Conservation (phyloP, 2,113 vertebrate species). For the Mormoops blainvillei region DNA sequence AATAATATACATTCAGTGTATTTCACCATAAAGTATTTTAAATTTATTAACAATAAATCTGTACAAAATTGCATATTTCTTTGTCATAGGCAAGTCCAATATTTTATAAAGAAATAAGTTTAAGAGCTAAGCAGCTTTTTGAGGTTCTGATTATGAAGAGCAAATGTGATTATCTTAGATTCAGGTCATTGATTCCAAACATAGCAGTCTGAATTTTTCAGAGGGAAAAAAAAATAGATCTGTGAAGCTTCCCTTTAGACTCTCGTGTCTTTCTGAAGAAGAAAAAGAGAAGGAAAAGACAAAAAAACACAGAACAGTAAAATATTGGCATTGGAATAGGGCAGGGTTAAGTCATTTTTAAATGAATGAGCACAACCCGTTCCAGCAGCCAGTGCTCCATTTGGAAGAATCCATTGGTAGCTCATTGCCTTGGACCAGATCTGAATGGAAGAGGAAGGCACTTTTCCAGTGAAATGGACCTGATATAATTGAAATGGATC, state of each 20-base stretch:
- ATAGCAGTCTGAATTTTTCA: conserved; percentile 29
- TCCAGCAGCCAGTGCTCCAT: neutral
- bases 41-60: conserved; percentile 16
- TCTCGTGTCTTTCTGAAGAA: neutral
- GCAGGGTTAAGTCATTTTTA: conserved; percentile 8
- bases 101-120: conserved; percentile 13
- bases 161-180: conserved; percentile 39
- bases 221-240: neutral
- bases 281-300: neutral
- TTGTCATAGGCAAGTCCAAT: neutral
- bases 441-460: neutral
- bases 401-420: neutral
- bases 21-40: neutral
- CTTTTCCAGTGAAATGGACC: conserved; percentile 39
- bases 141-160: conserved; percentile 27
- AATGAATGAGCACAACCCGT: neutral
- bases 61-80: neutral
- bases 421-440: neutral
- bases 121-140: neutral
- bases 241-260: neutral
- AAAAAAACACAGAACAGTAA: neutral
- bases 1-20: neutral
- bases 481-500: conserved; percentile 4
- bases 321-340: neutral
- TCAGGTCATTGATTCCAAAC: conserved; percentile 29